phyloP scores from a whole-genome alignment of 2,888 invertebrate species.

The Craniophora ligustri region DNA sequence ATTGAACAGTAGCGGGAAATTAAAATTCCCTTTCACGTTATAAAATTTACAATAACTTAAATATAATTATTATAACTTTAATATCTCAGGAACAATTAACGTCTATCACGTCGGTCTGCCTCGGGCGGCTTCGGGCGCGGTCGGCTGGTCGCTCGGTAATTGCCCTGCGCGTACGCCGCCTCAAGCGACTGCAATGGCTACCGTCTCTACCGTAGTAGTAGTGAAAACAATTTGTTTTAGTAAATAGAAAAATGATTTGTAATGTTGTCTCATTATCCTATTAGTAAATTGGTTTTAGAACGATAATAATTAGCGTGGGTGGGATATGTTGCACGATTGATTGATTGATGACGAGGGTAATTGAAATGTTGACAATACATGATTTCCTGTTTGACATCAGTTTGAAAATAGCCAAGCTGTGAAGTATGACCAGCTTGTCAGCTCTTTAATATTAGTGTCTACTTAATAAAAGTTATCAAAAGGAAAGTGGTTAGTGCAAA shows the following conservation, averaged over 20 bases:
- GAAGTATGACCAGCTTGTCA: neutral
- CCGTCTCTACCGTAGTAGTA: constrained; percentile 61
- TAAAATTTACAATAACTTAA: constrained; percentile 59
- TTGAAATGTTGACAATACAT: constrained; percentile 33
- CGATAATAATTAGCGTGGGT: constrained; percentile 53
- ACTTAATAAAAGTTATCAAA: too few species aligned
- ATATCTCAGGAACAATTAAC: constrained; percentile 76
- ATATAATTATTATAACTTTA: constrained; percentile 67
- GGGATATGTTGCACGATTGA: constrained; percentile 30
- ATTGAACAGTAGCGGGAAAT: constrained; percentile 43
- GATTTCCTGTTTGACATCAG: constrained; percentile 26
- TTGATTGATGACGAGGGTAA: constrained; percentile 31
- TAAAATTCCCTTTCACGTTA: constrained; percentile 42
- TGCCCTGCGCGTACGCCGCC: constrained; percentile 61
- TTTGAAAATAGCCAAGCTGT: too few species aligned
- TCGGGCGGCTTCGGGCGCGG: constrained; percentile 64
- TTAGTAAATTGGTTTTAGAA: constrained; percentile 59
- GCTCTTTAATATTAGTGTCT: neutral
- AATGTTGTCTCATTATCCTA: constrained; percentile 65
- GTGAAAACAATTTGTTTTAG: constrained; percentile 67
- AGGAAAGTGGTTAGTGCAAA: neutral
- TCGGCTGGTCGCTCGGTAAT: constrained; percentile 64
- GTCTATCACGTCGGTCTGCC: constrained; percentile 70
- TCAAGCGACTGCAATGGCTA: constrained; percentile 61
- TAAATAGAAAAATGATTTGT: constrained; percentile 72